These are phyloP conservation scores for Chondrilla cf. caribensis DNA, from an alignment of 37 sponge, comb jelly and placozoan species.

Conservation along the genomic window DNA sequence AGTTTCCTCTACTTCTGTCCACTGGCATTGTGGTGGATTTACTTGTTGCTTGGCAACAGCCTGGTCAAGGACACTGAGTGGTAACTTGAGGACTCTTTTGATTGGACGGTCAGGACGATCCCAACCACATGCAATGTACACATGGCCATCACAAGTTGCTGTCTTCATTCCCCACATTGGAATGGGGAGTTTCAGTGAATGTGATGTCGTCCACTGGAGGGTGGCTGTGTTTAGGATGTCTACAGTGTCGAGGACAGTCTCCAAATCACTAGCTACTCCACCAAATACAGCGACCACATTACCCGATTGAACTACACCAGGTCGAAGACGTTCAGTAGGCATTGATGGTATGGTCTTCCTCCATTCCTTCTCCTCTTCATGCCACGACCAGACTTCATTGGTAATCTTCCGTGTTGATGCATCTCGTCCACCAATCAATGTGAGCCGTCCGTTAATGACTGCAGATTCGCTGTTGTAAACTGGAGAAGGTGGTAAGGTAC, in stretches of 20 bases:
- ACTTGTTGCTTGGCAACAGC: background rate
- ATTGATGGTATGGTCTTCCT: background rate
- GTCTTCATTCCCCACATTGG: background rate
- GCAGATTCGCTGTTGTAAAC: background rate
- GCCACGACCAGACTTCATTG: background rate
- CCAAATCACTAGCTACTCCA: background rate
- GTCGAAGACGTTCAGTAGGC: background rate
- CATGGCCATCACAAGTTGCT: background rate
- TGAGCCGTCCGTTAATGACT: background rate
- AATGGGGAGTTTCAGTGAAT: background rate
- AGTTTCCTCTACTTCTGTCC: too few relatives aligned
- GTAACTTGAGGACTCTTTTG: background rate
- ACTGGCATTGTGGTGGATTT: too few relatives aligned
- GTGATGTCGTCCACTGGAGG: background rate
- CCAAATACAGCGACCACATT: background rate
- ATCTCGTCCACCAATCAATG: background rate
- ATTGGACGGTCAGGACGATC: background rate
- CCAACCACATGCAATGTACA: background rate
- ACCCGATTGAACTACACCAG: background rate
- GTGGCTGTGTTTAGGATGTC: background rate
- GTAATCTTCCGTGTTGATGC: background rate
- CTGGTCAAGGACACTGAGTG: background rate
- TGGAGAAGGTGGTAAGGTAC: background rate
- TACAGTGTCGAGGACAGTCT: background rate
- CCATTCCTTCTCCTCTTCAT: background rate